Percentiles rank a stretch among this genome's conserved stretches.
These are phyloP conservation scores for Ceriagrion tenellum DNA, from an alignment of 2,888 invertebrate species.

Conservation along the genomic window DNA sequence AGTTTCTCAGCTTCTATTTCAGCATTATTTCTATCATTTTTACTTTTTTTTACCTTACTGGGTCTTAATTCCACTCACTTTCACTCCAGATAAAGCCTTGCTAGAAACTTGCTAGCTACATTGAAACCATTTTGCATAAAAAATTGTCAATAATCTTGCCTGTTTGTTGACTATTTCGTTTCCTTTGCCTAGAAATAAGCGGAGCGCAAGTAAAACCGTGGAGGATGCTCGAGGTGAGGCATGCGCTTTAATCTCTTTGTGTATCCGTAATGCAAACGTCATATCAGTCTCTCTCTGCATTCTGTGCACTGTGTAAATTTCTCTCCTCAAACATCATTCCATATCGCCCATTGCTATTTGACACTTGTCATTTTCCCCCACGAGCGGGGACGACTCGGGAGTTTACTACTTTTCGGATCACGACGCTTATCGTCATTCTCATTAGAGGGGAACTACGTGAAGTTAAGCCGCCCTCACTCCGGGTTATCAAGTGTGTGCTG, in stretches of 20 bases:
- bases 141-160: too few relatives aligned
- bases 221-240: neutral
- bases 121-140: too few relatives aligned
- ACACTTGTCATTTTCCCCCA: neutral
- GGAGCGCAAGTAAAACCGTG: neutral
- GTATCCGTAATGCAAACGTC: neutral
- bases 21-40: too few relatives aligned
- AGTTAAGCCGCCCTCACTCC: neutral
- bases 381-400: neutral
- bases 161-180: neutral
- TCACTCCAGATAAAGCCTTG: too few relatives aligned
- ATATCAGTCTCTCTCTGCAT: neutral
- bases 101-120: too few relatives aligned
- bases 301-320: neutral
- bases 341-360: neutral
- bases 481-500: neutral
- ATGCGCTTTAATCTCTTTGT: neutral
- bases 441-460: neutral
- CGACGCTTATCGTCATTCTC: neutral
- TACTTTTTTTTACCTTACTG: too few relatives aligned
- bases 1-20: too few relatives aligned
- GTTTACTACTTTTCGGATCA: neutral
- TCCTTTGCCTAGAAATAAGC: neutral
- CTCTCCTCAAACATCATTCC: neutral
- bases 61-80: too few relatives aligned